Percentiles rank a stretch among this genome's conserved stretches.
These are phyloP conservation scores for Chascanopsetta lugubris DNA, from an alignment of 2,113 vertebrate species.

Conservation along the genomic window DNA sequence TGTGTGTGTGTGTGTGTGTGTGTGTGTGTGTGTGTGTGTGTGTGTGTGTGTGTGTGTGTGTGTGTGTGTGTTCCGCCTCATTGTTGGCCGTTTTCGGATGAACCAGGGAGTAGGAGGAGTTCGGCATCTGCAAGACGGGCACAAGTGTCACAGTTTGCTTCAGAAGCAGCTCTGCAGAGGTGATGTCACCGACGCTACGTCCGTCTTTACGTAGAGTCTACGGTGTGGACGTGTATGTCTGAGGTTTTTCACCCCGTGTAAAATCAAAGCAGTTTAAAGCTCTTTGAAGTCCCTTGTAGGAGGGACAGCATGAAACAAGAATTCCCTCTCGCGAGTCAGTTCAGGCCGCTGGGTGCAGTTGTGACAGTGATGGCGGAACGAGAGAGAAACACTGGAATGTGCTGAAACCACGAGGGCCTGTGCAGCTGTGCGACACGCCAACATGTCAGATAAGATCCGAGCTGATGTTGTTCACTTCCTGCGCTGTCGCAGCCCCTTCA, in stretches of 20 bases:
- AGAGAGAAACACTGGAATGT: not conserved
- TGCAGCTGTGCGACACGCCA: not conserved
- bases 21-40: too few relatives aligned
- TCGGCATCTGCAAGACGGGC: too few relatives aligned
- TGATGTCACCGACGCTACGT: too few relatives aligned
- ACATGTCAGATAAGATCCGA: constrained; percentile 16
- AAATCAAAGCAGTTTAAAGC: constrained; percentile 26
- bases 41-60: too few relatives aligned
- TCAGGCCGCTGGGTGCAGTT: constrained; percentile 11
- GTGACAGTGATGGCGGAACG: constrained; percentile 1
- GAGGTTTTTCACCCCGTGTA: constrained; percentile 16
- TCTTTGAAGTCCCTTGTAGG: constrained; percentile 21
- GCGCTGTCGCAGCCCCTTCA: constrained; percentile 21
- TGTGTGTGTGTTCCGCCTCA: too few relatives aligned
- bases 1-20: too few relatives aligned
- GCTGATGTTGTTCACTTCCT: not conserved
- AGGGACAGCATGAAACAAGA: constrained; percentile 16
- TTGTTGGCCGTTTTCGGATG: too few relatives aligned
- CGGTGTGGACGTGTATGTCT: constrained; percentile 8
- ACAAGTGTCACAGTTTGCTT: too few relatives aligned
- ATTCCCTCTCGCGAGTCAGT: not conserved
- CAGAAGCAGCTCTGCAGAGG: too few relatives aligned
- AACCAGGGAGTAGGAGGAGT: too few relatives aligned
- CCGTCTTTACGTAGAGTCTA: too few relatives aligned
- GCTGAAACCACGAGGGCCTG: constrained; percentile 1